Percentiles rank a stretch among this genome's conserved stretches.
Conservation (phyloP, 2,888 invertebrate species). For the Melanchra persicariae region DNA sequence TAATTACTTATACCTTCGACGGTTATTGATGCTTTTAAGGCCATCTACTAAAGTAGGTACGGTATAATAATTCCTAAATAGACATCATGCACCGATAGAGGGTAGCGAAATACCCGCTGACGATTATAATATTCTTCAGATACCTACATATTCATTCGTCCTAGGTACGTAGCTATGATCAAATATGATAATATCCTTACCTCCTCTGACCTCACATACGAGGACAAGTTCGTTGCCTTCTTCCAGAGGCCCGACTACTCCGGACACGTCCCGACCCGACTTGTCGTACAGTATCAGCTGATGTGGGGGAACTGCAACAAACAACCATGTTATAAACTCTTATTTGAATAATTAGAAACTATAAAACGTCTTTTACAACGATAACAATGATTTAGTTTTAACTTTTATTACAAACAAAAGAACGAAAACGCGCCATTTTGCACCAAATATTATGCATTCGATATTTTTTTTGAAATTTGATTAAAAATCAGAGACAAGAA, state of each 20-base stretch:
- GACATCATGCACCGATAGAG: neutral
- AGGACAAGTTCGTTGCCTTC: conserved; percentile 96
- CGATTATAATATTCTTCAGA: neutral
- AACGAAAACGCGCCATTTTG: neutral
- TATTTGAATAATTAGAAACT: neutral
- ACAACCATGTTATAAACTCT: conserved; percentile 23
- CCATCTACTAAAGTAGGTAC: too few species aligned
- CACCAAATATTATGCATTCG: neutral
- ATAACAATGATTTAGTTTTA: neutral
- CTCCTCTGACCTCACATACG: conserved; percentile 97
- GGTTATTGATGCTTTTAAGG: too few species aligned
- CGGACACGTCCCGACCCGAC: conserved; percentile 95
- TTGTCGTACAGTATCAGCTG: conserved; percentile 96
- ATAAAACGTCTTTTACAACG: neutral
- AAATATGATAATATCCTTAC: conserved; percentile 89
- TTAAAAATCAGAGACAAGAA: neutral
- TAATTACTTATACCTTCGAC: too few species aligned
- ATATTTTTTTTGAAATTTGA: neutral
- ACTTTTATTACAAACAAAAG: neutral
- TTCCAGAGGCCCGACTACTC: conserved; percentile 95
- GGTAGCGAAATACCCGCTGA: neutral
- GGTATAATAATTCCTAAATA: too few species aligned
- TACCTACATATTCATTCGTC: neutral
- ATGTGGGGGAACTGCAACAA: conserved; percentile 96
- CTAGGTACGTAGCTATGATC: neutral